Percentiles rank a stretch among this genome's conserved stretches.
These are phyloP conservation scores for Invenusta paracnida DNA, from an alignment of 2,888 invertebrate species.

Conservation along the genomic window DNA sequence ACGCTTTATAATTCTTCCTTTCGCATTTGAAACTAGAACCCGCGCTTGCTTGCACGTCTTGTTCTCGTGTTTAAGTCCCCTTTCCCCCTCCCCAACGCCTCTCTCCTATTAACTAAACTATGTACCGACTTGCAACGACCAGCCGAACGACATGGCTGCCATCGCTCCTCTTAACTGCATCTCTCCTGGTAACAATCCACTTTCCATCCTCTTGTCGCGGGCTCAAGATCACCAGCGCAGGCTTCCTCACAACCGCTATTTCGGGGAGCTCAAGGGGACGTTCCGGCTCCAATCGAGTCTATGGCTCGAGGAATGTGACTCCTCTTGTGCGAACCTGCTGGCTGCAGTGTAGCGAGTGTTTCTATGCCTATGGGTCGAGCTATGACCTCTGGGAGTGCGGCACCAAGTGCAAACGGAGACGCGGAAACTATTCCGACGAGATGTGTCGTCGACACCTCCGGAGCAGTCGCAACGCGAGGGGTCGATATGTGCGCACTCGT, in stretches of 20 bases:
- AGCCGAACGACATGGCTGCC: too few species aligned
- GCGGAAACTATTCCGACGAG: not conserved
- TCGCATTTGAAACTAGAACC: too few species aligned
- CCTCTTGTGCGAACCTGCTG: not conserved
- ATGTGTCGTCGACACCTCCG: not conserved
- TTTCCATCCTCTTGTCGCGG: not conserved
- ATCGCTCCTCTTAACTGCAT: too few species aligned
- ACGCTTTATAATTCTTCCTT: too few species aligned
- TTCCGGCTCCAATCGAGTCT: not conserved
- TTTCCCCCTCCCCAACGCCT: too few species aligned
- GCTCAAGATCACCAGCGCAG: not conserved
- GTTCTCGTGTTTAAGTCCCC: too few species aligned
- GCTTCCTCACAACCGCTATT: not conserved
- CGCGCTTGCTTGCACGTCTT: too few species aligned
- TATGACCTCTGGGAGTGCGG: not conserved
- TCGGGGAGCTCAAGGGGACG: too few species aligned
- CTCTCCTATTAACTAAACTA: too few species aligned
- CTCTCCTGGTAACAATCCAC: too few species aligned
- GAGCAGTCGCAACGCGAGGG: too few species aligned
- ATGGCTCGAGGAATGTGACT: not conserved
- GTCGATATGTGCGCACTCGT: not conserved
- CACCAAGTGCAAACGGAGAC: not conserved
- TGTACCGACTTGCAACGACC: too few species aligned
- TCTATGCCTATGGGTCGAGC: not conserved
- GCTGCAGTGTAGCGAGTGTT: not conserved